phyloP scores from a whole-genome alignment of 2,113 vertebrate species.

The Monarcha castaneiventris region DNA sequence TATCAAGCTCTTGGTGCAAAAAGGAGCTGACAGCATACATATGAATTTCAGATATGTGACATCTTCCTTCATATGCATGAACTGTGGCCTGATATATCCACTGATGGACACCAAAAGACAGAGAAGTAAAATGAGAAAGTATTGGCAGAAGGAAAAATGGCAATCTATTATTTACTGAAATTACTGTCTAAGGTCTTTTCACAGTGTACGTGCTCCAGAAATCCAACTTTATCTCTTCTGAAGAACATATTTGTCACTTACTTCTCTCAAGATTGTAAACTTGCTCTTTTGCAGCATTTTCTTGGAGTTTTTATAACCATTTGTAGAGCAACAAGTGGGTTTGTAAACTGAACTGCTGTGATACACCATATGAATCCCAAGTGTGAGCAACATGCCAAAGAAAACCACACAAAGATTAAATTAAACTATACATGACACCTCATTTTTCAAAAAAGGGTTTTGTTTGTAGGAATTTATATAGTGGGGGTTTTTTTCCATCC shows the following conservation, averaged over 20 bases:
- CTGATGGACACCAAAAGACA: neutral
- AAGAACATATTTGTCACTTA: neutral
- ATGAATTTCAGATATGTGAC: neutral
- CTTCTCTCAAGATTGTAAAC: neutral
- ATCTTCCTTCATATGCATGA: neutral
- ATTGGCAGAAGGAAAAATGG: neutral
- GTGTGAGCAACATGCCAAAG: conserved; percentile 21
- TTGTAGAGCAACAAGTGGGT: neutral
- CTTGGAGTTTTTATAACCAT: neutral
- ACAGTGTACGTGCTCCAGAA: neutral
- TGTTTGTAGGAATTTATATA: neutral
- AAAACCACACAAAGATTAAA: conserved; percentile 42
- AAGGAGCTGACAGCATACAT: neutral
- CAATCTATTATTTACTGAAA: neutral
- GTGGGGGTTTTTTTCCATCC: neutral
- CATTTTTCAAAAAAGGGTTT: conserved; percentile 34
- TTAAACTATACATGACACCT: conserved; percentile 29
- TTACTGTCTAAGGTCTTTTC: neutral
- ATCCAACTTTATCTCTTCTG: neutral
- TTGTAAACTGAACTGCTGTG: neutral
- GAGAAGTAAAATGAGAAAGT: neutral
- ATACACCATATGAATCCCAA: conserved; percentile 24
- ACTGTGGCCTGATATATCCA: neutral
- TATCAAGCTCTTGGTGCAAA: neutral
- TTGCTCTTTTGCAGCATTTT: neutral